These are phyloP conservation scores for Lacerta bilineata DNA, from an alignment of 2,797 vertebrate species.

Conservation along the genomic window DNA sequence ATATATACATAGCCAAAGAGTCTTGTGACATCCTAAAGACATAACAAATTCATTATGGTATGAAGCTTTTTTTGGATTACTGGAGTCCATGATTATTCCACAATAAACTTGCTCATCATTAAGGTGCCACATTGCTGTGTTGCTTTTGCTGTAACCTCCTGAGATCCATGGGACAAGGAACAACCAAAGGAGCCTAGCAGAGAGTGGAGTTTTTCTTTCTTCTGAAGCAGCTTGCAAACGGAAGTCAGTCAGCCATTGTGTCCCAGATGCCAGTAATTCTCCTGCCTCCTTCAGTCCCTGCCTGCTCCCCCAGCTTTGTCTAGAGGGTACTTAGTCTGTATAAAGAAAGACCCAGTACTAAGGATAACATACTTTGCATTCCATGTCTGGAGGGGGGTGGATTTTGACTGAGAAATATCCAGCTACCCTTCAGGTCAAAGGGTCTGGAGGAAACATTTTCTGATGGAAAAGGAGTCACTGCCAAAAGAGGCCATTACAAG, in stretches of 20 bases:
- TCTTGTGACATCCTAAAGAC: too few species aligned
- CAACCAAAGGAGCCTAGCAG: background rate
- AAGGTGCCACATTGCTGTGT: background rate
- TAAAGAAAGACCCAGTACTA: slow-evolving; percentile 63
- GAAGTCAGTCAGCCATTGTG: slow-evolving; percentile 11
- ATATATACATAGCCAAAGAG: too few species aligned
- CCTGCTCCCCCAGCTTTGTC: slow-evolving; percentile 33
- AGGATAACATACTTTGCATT: slow-evolving; percentile 65
- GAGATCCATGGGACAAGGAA: background rate
- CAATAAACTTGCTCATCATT: background rate
- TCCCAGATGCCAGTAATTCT: slow-evolving; percentile 28
- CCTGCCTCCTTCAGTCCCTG: slow-evolving; percentile 21
- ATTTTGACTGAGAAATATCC: slow-evolving; percentile 58
- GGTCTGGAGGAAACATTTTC: slow-evolving; percentile 40
- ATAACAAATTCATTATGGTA: too few species aligned
- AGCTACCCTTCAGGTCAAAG: slow-evolving; percentile 40
- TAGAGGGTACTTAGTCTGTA: slow-evolving; percentile 49
- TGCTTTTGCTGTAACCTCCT: background rate
- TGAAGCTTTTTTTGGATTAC: too few species aligned
- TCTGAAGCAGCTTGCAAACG: background rate
- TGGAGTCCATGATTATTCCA: background rate
- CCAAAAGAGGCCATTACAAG: background rate
- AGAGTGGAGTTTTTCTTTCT: background rate
- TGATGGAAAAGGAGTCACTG: background rate
- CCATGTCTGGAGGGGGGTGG: slow-evolving; percentile 62